These are phyloP conservation scores for Micromussa lordhowensis DNA, from an alignment of 92 coral and sea anemone genomes.

Conservation along the genomic window DNA sequence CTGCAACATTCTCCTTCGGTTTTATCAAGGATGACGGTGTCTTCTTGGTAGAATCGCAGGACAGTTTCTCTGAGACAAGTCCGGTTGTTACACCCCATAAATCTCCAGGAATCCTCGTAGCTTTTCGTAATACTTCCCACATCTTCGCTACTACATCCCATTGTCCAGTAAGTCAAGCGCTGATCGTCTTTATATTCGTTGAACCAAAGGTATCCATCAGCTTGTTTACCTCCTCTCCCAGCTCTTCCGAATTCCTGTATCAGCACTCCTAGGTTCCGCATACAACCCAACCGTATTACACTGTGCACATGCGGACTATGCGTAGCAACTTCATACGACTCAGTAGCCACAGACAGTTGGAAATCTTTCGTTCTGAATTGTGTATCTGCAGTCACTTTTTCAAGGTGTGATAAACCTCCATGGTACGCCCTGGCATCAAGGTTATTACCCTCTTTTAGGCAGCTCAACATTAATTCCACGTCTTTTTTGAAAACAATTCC, in stretches of 20 bases:
- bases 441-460: too few relatives aligned
- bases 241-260: conserved; percentile 74
- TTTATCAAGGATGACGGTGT: conserved; percentile 11
- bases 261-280: conserved; percentile 49
- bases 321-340: too few relatives aligned
- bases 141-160: conserved; percentile 39
- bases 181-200: conserved; percentile 60
- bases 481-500: too few relatives aligned
- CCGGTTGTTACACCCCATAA: conserved; percentile 50
- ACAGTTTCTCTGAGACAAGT: conserved; percentile 29
- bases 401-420: too few relatives aligned
- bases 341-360: too few relatives aligned
- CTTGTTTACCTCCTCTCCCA: conserved; percentile 54
- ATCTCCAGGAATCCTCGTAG: conserved; percentile 57
- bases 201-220: conserved; percentile 61
- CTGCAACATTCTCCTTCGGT: conserved; percentile 60
- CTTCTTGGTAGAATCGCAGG: background rate
- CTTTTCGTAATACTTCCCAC: conserved; percentile 14
- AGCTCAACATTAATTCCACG: too few relatives aligned
- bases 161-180: conserved; percentile 56
- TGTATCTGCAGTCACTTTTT: too few relatives aligned
- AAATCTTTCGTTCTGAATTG: too few relatives aligned
- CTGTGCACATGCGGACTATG: too few relatives aligned
- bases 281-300: too few relatives aligned
- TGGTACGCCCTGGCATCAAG: too few relatives aligned